These are phyloP conservation scores for Neuroterus valhalla DNA, from an alignment of 1,140 invertebrate genomes.

Conservation along the genomic window DNA sequence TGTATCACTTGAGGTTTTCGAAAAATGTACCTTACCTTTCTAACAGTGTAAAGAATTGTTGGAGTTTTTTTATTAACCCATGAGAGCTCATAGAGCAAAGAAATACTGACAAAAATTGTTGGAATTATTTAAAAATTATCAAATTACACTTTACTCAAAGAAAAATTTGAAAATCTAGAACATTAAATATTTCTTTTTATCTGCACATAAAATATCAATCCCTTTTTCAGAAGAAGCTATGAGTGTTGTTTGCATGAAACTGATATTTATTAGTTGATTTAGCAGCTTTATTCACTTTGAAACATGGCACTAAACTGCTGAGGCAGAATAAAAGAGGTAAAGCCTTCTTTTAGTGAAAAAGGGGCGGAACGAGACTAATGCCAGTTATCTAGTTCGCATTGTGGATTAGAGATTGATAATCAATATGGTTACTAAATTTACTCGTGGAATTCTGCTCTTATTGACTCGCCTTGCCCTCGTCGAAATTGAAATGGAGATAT, in stretches of 20 bases:
- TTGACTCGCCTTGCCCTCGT: background rate
- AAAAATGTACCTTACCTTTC: no score
- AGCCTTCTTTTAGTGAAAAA: background rate
- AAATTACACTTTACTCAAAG: no score
- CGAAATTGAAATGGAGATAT: constrained; percentile 26
- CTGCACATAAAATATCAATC: constrained; percentile 3
- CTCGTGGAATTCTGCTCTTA: constrained; percentile 4
- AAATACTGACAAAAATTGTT: no score
- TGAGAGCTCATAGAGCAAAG: no score
- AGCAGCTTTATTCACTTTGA: background rate
- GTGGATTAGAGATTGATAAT: background rate
- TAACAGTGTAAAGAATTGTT: no score
- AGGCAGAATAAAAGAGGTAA: background rate
- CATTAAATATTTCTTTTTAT: background rate
- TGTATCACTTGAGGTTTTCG: no score
- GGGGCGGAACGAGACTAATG: background rate
- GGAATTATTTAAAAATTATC: no score
- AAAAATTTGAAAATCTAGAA: no score
- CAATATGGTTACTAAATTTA: background rate
- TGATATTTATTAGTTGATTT: constrained; percentile 8
- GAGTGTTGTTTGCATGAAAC: constrained; percentile 1
- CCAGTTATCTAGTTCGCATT: background rate
- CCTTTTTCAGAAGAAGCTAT: background rate
- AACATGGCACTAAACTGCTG: background rate
- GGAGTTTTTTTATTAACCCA: no score